Evolutionary conservation across 2,888 invertebrate genomes (phyloP).

Genomic region (Pharmacophagus antenor): DNA sequence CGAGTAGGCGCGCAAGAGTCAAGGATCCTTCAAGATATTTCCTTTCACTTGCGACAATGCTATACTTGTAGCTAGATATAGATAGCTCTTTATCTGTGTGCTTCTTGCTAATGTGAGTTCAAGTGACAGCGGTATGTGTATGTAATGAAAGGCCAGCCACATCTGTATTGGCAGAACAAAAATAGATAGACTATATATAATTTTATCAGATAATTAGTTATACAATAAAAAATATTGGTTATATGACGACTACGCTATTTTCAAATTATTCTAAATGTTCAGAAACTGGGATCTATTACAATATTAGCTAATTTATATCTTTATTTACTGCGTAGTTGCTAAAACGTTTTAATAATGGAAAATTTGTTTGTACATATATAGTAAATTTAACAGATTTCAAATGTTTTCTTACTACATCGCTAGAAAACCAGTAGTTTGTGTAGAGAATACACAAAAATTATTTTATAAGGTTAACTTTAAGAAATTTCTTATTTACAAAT

Average conservation of each 20-base stretch:
- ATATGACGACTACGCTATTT: not conserved
- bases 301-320: not conserved
- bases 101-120: constrained; percentile 36
- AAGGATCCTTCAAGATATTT: constrained; percentile 79
- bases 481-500: no score
- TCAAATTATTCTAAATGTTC: no score
- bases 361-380: no score
- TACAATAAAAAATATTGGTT: constrained; percentile 2
- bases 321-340: not conserved
- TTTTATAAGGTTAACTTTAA: no score
- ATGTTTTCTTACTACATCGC: no score
- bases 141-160: constrained; percentile 27
- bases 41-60: constrained; percentile 80
- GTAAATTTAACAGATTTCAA: no score
- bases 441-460: no score
- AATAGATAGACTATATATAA: constrained; percentile 12
- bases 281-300: not conserved
- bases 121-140: constrained; percentile 26
- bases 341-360: no score
- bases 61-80: constrained; percentile 40
- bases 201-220: constrained; percentile 28
- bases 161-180: constrained; percentile 14
- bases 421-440: no score
- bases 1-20: constrained; percentile 72
- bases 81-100: constrained; percentile 36